Evolutionary conservation across 1,140 invertebrate genomes (phyloP).

Genomic region (Scylla paramamosain): DNA sequence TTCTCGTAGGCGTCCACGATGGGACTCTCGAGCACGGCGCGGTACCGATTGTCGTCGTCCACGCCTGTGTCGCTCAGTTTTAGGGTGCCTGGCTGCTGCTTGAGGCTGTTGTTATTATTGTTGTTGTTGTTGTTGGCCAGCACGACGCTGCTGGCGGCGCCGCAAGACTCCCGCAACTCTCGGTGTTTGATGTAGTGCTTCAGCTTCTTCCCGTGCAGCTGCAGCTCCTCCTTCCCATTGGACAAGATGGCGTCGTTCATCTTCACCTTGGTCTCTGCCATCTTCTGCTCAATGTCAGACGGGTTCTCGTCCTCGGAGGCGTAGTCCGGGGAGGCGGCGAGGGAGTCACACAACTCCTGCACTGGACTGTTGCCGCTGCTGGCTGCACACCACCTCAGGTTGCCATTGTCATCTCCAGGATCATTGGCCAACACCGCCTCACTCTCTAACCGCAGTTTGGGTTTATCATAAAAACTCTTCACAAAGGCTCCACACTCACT

Average conservation of each 20-base stretch:
- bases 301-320: slow-evolving; percentile 79
- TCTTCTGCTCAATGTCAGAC: slow-evolving; percentile 73
- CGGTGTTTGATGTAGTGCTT: slow-evolving; percentile 74
- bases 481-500: slow-evolving; percentile 82
- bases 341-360: slow-evolving; percentile 22
- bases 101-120: slow-evolving; percentile 52
- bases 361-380: not conserved
- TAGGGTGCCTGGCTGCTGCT: slow-evolving; percentile 60
- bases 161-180: slow-evolving; percentile 56
- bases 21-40: slow-evolving; percentile 67
- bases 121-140: slow-evolving; percentile 54
- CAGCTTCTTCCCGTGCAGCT: slow-evolving; percentile 64
- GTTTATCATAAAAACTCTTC: slow-evolving; percentile 84
- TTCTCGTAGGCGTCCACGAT: slow-evolving; percentile 77
- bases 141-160: slow-evolving; percentile 40
- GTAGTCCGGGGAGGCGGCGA: not conserved
- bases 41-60: slow-evolving; percentile 59
- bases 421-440: slow-evolving; percentile 26
- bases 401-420: slow-evolving; percentile 71
- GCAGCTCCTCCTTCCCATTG: slow-evolving; percentile 78
- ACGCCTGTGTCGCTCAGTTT: slow-evolving; percentile 35
- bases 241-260: slow-evolving; percentile 80
- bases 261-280: slow-evolving; percentile 75
- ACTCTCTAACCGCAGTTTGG: slow-evolving; percentile 82
- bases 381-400: not conserved